These are phyloP conservation scores for Ornithoptera priamus DNA, from an alignment of 2,888 invertebrate genomes.

Conservation along the genomic window DNA sequence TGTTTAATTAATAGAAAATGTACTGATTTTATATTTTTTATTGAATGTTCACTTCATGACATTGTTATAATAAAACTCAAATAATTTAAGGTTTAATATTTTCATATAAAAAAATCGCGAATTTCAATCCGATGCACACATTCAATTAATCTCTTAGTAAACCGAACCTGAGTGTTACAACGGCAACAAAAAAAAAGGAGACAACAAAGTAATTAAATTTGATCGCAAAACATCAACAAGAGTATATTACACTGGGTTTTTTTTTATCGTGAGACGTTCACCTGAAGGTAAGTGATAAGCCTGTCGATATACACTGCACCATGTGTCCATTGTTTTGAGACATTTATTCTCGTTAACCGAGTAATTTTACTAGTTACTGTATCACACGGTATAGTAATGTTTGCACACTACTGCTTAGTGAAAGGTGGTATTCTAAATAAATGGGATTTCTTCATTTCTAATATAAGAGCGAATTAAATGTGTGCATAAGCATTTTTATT, in stretches of 20 bases:
- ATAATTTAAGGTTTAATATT: conserved; percentile 10
- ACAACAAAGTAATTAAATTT: not conserved
- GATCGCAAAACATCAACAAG: not conserved
- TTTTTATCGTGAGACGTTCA: no score
- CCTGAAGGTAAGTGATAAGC: no score
- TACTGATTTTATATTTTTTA: no score
- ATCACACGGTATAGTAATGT: no score
- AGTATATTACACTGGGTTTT: no score
- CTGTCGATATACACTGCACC: no score
- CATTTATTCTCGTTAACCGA: no score
- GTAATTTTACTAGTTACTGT: no score
- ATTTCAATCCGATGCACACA: conserved; percentile 23
- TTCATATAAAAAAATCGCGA: conserved; percentile 25
- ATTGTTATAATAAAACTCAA: not conserved
- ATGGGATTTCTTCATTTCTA: not conserved
- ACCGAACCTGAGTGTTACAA: not conserved
- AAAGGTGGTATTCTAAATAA: not conserved
- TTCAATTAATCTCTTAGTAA: conserved; percentile 16
- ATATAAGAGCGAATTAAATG: conserved; percentile 21
- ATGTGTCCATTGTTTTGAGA: no score
- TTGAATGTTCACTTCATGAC: no score
- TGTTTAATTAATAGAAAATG: no score
- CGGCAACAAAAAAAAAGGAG: no score
- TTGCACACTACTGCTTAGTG: not conserved
- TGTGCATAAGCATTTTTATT: conserved; percentile 43